A percentile compares a stretch with the other conserved stretches of the same genome.
Evolutionary conservation across 1,140 invertebrate genomes (phyloP).

Genomic region (Phocides pigmalion): DNA sequence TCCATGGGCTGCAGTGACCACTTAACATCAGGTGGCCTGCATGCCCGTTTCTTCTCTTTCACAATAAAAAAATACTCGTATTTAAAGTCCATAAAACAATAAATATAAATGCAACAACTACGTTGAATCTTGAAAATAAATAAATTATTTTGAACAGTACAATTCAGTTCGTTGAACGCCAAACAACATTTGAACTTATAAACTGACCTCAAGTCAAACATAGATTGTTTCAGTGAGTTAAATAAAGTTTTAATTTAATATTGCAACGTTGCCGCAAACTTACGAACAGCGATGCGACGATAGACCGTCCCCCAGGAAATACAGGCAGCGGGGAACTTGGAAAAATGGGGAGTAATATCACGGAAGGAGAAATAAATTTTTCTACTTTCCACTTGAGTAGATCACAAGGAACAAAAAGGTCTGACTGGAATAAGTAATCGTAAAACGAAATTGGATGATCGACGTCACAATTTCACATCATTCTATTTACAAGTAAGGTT

Average conservation of each 20-base stretch:
- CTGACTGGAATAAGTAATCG: conserved; percentile 18
- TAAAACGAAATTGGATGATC: conserved; percentile 25
- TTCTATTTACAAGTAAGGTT: conserved; percentile 5
- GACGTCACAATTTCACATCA: conserved; percentile 1
- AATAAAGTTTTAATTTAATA: conserved; percentile 29
- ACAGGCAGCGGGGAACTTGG: background rate
- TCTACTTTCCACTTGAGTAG: conserved; percentile 17
- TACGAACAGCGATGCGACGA: background rate
- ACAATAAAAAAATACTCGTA: too few species aligned
- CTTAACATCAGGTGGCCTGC: too few species aligned
- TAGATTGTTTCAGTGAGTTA: conserved; percentile 11
- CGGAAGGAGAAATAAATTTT: conserved; percentile 18
- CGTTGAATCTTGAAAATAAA: too few species aligned
- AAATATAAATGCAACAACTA: too few species aligned
- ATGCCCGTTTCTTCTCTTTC: too few species aligned
- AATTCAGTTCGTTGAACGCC: background rate
- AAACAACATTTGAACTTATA: conserved; percentile 12
- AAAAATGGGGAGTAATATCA: conserved; percentile 15
- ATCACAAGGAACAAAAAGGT: conserved; percentile 25
- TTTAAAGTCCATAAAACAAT: too few species aligned
- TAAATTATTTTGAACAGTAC: background rate
- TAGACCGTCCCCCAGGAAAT: conserved; percentile 15
- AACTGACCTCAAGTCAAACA: background rate
- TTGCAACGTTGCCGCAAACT: conserved; percentile 21
- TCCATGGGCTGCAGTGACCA: too few species aligned